These are phyloP conservation scores for Parapristionchus giblindavisi DNA, from an alignment of 2,888 invertebrate species.

Conservation along the genomic window DNA sequence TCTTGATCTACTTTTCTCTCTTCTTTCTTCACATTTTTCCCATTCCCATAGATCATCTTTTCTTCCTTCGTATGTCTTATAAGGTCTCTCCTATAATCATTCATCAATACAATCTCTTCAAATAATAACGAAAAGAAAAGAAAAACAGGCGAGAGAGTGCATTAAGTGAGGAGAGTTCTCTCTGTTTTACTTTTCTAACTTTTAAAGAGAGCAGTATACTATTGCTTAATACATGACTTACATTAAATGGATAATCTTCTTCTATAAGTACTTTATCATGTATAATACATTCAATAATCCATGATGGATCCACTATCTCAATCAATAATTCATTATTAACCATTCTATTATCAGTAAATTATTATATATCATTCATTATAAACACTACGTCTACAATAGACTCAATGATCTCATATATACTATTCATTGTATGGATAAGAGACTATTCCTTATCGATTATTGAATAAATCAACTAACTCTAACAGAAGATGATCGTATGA, in stretches of 20 bases:
- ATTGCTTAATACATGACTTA: background rate
- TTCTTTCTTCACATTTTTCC: conserved; percentile 25
- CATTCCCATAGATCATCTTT: conserved; percentile 38
- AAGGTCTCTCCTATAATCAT: background rate
- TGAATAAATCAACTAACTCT: no score
- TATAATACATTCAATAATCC: conserved; percentile 35
- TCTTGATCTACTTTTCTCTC: background rate
- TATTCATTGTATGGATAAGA: no score
- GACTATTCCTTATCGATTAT: no score
- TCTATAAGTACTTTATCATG: conserved; percentile 29
- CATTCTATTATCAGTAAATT: no score
- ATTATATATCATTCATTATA: no score
- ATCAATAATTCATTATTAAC: background rate
- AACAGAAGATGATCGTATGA: no score
- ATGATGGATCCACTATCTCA: conserved; percentile 29
- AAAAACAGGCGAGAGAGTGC: no score
- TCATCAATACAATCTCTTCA: background rate
- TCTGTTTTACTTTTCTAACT: background rate
- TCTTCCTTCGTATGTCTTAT: conserved; percentile 7
- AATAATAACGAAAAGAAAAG: background rate
- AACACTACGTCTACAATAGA: no score
- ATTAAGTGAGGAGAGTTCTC: no score
- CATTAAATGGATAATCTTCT: conserved; percentile 26
- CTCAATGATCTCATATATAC: no score
- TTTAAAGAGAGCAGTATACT: background rate